Evolutionary conservation across 1,140 invertebrate species (phyloP).

Genomic region (Anoplolepis gracilipes): DNA sequence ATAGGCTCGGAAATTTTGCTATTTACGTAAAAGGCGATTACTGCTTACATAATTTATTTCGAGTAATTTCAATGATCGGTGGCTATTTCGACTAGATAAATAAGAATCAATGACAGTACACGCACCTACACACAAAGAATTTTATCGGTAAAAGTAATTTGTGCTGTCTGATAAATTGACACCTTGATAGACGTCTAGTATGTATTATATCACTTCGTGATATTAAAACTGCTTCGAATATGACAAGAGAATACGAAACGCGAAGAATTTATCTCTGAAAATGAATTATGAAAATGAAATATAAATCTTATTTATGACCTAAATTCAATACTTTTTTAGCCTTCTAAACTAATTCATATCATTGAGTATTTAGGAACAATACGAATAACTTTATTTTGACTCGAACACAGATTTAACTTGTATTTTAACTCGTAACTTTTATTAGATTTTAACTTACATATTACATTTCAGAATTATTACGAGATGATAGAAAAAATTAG

Average conservation of each 20-base stretch:
- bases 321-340: not conserved
- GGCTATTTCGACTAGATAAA: not conserved
- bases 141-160: constrained; percentile 2
- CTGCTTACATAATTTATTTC: constrained; percentile 9
- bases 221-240: constrained; percentile 29
- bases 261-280: not conserved
- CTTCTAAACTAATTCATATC: not conserved
- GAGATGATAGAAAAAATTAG: not conserved
- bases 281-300: not conserved
- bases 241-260: not conserved
- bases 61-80: not conserved
- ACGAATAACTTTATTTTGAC: too few relatives aligned
- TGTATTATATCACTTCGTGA: constrained; percentile 14
- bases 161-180: constrained; percentile 30
- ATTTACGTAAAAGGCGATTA: constrained; percentile 10
- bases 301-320: not conserved
- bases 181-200: constrained; percentile 31
- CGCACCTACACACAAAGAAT: not conserved
- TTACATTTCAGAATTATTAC: not conserved
- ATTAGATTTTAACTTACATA: too few relatives aligned
- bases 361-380: not conserved
- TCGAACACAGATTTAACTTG: too few relatives aligned
- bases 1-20: not conserved
- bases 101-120: not conserved
- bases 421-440: too few relatives aligned